Conservation (phyloP, 2,888 invertebrate species). For the Adineta ricciae region DNA sequence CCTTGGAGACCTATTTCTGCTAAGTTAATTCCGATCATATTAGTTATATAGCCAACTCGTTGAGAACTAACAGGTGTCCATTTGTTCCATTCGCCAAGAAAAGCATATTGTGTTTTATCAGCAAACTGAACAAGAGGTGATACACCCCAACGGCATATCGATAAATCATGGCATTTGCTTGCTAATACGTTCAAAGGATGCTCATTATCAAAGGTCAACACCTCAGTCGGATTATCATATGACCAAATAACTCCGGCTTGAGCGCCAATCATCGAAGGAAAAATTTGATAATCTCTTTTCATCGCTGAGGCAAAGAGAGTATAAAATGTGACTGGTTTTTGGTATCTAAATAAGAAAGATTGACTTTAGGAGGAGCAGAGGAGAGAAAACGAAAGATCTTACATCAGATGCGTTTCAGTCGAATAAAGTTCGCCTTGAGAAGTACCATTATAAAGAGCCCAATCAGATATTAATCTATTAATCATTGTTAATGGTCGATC, state of each 20-base stretch:
- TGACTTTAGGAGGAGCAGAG: no score
- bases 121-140: not conserved
- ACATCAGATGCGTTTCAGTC: no score
- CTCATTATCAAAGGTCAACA: not conserved
- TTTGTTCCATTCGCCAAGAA: slow-evolving; percentile 23
- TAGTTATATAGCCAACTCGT: slow-evolving; percentile 44
- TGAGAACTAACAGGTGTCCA: not conserved
- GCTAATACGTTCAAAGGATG: not conserved
- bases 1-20: no score
- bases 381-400: no score
- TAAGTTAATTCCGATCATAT: no score
- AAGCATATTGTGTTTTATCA: slow-evolving; percentile 33
- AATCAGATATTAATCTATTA: no score
- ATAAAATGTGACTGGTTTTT: no score
- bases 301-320: no score
- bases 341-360: no score
- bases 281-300: not conserved
- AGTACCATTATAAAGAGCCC: no score
- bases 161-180: not conserved
- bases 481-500: no score
- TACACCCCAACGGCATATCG: not conserved
- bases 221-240: not conserved
- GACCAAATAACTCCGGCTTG: not conserved
- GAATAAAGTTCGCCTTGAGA: no score
- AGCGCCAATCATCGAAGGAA: not conserved